A percentile compares a stretch with the other conserved stretches of the same genome.
These are phyloP conservation scores for Cancer borealis DNA, from an alignment of 2,888 invertebrate genomes.

Conservation along the genomic window DNA sequence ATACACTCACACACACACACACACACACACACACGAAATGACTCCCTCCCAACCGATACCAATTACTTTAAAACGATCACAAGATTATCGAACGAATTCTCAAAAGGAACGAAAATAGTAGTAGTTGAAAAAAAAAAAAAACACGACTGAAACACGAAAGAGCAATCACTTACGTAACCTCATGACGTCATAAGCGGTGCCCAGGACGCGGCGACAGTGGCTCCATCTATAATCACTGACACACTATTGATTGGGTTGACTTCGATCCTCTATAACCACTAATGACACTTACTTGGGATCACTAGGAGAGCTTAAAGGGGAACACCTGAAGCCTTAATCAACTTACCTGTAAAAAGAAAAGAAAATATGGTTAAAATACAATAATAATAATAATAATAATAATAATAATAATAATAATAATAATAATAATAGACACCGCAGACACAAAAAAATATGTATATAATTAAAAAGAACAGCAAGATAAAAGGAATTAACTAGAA, in stretches of 20 bases:
- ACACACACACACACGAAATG: not conserved
- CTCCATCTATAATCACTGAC: not conserved
- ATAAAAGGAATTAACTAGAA: not conserved
- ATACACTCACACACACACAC: constrained; percentile 15
- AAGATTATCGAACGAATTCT: too few species aligned
- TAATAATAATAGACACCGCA: too few species aligned
- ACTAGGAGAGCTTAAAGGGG: not conserved
- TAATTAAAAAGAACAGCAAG: not conserved
- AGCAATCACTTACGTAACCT: not conserved
- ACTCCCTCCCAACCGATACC: not conserved
- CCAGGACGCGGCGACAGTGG: not conserved
- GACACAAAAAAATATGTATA: not conserved
- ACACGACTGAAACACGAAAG: too few species aligned
- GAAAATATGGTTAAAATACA: not conserved
- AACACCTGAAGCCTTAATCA: not conserved
- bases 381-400: too few species aligned
- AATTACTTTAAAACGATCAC: too few species aligned
- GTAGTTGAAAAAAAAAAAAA: not conserved
- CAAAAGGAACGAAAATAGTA: too few species aligned
- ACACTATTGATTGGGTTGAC: not conserved
- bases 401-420: too few species aligned
- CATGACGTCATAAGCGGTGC: not conserved
- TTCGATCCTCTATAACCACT: not conserved
- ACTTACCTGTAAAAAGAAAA: not conserved
- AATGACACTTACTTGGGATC: not conserved